Base-by-base conservation (phyloP, 2,113 vertebrate species). In the Anser cygnoides region DNA sequence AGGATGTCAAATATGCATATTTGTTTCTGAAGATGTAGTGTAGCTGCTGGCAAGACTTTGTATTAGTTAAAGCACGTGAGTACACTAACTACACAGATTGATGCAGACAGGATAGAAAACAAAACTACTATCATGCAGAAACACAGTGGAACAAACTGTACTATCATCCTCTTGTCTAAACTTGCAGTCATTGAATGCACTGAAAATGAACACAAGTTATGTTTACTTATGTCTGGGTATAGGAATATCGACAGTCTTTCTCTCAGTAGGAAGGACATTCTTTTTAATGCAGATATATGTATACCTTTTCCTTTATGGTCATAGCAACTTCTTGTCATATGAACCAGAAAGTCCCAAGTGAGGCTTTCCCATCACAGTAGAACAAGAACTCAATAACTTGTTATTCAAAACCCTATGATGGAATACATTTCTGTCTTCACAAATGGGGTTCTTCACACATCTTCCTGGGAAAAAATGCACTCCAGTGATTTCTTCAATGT, bases 401-500 rank as follows among this genome's bases (percentile, higher is more conserved):
- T 90, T 95, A 91, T 93, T 96, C 91, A 95, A 91, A 94, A 84
- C 23, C 33, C 54, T 91, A 23, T 67, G 87, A 71, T 26, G 63
- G 82, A 93, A 88, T 90, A 55, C 55, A 77, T 94, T 97, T 93
- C 59, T 93, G 28, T 72, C 61, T 83, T 93, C 66, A 87, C 88
- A 96, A 90, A 94, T 78, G 59, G 80, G 77, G 74, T 92, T 93
- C 92, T 86, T 92, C 57, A 67, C 2, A 5, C 71, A 68, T 94
- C 95, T 96, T 44, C 84, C 28, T 87, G 55, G 85, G 65, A 82
- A 92, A 92, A 92, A 96, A 92, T 73, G 80, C 73, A 86, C 90
- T 96, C 65, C 65, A 90, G 94, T 93, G 93, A 67, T 93, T 83
- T 61, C 94, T 95, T 95, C 92, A 84, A 29, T 91, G 91, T 90